Percentiles rank a stretch among this genome's conserved stretches.
phyloP scores from a whole-genome alignment of 2,797 vertebrate species.

The Pseudocheirus occidentalis region DNA sequence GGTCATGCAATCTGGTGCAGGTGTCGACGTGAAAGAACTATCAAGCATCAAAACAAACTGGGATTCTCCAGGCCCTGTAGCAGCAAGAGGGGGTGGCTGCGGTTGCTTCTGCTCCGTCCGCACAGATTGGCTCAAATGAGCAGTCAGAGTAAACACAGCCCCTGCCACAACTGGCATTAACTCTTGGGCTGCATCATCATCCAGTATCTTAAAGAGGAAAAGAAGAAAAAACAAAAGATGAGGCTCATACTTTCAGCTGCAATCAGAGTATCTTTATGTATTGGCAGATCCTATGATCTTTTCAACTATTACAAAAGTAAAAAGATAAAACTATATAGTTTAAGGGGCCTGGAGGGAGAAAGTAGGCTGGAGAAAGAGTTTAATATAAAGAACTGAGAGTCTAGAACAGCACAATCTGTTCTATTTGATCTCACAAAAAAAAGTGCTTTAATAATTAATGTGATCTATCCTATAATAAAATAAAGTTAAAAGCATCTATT shows the following conservation, averaged over 20 bases:
- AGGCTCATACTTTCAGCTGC: neutral
- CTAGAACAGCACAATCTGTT: constrained; percentile 16
- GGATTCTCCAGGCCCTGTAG: constrained; percentile 84
- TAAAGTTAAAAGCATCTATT: neutral
- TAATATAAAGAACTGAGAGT: neutral
- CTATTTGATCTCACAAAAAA: neutral
- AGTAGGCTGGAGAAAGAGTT: constrained; percentile 8
- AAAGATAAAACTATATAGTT: neutral
- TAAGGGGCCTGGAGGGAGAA: neutral
- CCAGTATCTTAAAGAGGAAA: constrained; percentile 88
- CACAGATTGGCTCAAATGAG: constrained; percentile 95
- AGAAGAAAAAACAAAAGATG: neutral
- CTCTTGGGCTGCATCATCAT: constrained; percentile 95
- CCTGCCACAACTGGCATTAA: constrained; percentile 97
- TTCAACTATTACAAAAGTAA: neutral
- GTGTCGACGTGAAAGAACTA: constrained; percentile 76
- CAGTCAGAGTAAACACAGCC: constrained; percentile 96
- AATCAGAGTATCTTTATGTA: neutral
- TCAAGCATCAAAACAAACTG: constrained; percentile 83
- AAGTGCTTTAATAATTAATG: neutral
- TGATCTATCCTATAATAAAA: neutral
- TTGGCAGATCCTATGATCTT: neutral
- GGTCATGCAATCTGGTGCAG: constrained; percentile 77
- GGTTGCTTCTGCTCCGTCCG: constrained; percentile 95
- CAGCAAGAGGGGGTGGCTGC: constrained; percentile 23